Evolutionary conservation across 30 jellyfish, hydroid and myxozoan species (phyloP).

Genomic region (Turritopsis rubra): DNA sequence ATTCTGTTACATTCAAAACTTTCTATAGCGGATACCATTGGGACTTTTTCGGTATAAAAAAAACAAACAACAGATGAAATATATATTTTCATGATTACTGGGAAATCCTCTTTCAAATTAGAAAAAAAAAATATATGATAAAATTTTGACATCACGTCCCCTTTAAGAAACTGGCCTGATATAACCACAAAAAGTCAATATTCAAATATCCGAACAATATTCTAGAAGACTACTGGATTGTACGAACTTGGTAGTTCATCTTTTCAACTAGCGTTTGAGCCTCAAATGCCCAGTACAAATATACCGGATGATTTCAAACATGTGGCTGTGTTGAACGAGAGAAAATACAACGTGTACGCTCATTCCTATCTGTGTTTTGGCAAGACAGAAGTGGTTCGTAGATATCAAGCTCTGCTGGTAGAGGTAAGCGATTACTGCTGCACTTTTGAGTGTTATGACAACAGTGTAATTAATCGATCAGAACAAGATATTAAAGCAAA

Average conservation of each 20-base stretch:
- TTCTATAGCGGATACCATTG: no score
- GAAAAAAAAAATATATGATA: no score
- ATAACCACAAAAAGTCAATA: not conserved
- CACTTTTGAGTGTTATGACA: not conserved
- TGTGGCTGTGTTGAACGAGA: not conserved
- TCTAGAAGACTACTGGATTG: slow-evolving; percentile 27
- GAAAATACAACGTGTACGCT: slow-evolving; percentile 19
- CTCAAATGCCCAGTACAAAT: not conserved
- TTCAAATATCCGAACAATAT: no score
- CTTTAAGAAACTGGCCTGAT: no score
- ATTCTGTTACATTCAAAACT: no score
- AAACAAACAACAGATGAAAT: no score
- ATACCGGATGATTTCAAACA: slow-evolving; percentile 13
- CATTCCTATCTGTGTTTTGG: slow-evolving; percentile 32
- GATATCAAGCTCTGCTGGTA: slow-evolving; percentile 8
- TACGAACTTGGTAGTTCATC: slow-evolving; percentile 29
- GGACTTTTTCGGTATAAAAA: no score
- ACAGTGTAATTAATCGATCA: no score
- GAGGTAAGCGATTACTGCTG: not conserved
- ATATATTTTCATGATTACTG: no score
- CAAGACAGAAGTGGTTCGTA: not conserved
- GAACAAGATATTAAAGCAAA: not conserved
- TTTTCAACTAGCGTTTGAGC: slow-evolving; percentile 28
- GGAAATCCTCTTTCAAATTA: no score
- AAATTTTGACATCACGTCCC: no score